Base-by-base conservation (phyloP, 1,140 invertebrate species). In the Cotesia vestalis region DNA sequence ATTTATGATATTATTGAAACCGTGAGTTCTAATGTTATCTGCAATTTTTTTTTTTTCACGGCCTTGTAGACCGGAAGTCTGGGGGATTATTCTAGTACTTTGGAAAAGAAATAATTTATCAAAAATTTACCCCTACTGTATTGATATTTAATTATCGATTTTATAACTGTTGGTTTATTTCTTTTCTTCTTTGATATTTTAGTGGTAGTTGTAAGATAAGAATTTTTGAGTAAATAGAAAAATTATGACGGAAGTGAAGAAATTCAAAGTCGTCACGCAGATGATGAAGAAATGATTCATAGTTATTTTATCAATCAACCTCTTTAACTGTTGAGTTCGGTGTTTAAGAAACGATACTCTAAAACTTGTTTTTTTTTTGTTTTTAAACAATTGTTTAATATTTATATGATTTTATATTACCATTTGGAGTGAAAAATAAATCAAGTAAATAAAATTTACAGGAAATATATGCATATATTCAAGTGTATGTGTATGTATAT, bases 221-320 rank as follows among this genome's bases (percentile, higher is more conserved):
- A 46, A 9, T 8, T 46, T 46, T 6, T 46, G 1, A 8, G 6
- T 46, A 27, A 34, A 27, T 5, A 61, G 34, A 27, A 14, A 14
- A 34, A 60, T 20, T 60, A 36, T 27, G 11, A 52, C 27, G 40
- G 17, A 66, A 51, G 17, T 52, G 27, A 14, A 52, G 38, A 51
- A 66, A 52, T 66, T 17, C 1, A 51, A 66, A 52, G 63, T 66
- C 63, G 46, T 51, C 36, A 52, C 14, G 40, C 40, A 66, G 12
- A 66, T 51, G 63, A 52, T 11, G 40, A 66, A 66, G 38, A 66
- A 17, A 66, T 66, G 63, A 66, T 46, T 46, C 63, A 66, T 52
- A 59, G 9, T 20, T 59, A 27, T 59, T 27, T 59, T 59, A 59
- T 59, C 57, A 59, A 55, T 55, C 27, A 59, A 59, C 20, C 8